Conservation (phyloP, 2,113 vertebrate genomes). For the Amblyopsis rosae region DNA sequence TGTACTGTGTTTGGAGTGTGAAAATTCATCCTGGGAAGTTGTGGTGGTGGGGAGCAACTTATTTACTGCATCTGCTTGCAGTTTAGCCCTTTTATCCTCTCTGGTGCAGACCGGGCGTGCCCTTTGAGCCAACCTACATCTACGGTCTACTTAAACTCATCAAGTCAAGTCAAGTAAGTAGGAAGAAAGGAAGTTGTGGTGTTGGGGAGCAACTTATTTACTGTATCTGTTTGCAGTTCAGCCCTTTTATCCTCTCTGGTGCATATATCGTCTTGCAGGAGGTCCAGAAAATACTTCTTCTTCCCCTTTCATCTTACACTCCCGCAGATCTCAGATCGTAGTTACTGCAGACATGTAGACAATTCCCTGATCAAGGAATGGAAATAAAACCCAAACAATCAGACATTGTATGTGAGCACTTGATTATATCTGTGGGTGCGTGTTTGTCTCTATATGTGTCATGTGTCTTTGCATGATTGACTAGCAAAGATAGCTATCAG, state of each 20-base stretch:
- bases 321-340: conserved; percentile 50
- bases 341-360: conserved; percentile 61
- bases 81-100: conserved; percentile 41
- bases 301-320: not conserved
- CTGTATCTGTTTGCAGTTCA: conserved; percentile 17
- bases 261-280: conserved; percentile 44
- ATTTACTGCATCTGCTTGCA: conserved; percentile 21
- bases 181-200: conserved; percentile 6
- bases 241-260: conserved; percentile 41
- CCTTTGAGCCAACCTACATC: too few species aligned
- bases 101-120: conserved; percentile 7
- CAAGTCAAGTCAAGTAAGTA: too few species aligned
- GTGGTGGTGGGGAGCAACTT: not conserved
- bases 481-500: conserved; percentile 58
- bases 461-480: conserved; percentile 47
- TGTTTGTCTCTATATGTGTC: conserved; percentile 18
- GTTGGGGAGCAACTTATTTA: conserved; percentile 8
- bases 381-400: conserved; percentile 74
- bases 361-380: conserved; percentile 57
- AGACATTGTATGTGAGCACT: conserved; percentile 58
- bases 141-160: too few species aligned
- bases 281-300: not conserved
- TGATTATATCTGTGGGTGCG: conserved; percentile 7
- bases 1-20: conserved; percentile 38
- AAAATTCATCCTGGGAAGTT: conserved; percentile 50